Base-by-base conservation (phyloP, 2,888 invertebrate genomes). In the Gari tellinella region DNA sequence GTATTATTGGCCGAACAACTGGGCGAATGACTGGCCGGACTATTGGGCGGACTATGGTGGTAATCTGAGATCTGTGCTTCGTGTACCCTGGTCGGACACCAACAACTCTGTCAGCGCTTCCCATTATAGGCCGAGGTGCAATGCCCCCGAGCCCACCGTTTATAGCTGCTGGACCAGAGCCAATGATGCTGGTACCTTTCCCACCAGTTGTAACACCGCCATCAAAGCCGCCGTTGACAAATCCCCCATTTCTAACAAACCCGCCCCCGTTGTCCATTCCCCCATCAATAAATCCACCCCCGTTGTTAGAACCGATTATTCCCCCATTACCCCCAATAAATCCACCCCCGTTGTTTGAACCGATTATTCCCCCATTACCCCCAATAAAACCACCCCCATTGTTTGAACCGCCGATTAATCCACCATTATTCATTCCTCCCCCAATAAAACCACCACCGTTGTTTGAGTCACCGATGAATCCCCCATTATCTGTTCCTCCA, bases 1-100 rank as follows among this genome's bases (percentile, higher is more conserved):
- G 55, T 23, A 76, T 72, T 14, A 72, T 68, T 2, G 76, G 72
- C 4, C 72, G 40, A 0, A 76, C 64, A 2, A 76, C 60, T 1
- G 76, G 76, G 14, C 76, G 37, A 23, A 76, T 67, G 7, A 76
- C 62, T 0, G 76, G 72, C 43, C 76, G 58, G 23, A 76, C 53
- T 0, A 76, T 52, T 10, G 76, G 76, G 10, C 68, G 45, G 1
- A 76, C 76, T 7, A 76, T 48, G 0, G 76, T 76, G 2, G 75
- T 76, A 12, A 76, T 48, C n/a, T 76, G 62, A 3, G 75, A 63
- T 3, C 60, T 58, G 15, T 76, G 75, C 38, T 56, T 70, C 1
- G 67, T 67, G 14, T 53, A 38, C 8, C 67, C 62, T n/a, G 53
- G 62, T 5, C 46, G 37, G 31, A 65, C 37, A 8, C 72, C 72